Evolutionary conservation across 2,888 invertebrate species (phyloP).

Genomic region (Sesia bembeciformis): DNA sequence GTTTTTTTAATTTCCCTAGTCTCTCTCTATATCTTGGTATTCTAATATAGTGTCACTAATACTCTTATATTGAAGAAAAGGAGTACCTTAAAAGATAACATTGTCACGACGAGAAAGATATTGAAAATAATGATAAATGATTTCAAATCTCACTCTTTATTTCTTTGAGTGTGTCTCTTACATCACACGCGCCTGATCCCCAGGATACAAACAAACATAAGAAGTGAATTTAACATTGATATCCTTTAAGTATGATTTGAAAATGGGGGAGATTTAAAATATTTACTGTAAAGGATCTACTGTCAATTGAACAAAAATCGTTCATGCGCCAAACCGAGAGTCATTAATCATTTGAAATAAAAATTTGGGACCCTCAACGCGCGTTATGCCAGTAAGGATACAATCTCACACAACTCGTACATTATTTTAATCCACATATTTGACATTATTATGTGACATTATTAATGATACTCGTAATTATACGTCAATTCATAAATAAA

Average conservation of each 20-base stretch:
- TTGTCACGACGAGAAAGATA: background rate
- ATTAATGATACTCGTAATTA: too few species aligned
- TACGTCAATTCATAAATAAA: too few species aligned
- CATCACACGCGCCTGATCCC: slow-evolving; percentile 22
- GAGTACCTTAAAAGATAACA: too few species aligned
- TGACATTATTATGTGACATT: too few species aligned
- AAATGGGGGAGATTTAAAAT: slow-evolving; percentile 42
- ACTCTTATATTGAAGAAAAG: too few species aligned
- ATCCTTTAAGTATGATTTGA: slow-evolving; percentile 40
- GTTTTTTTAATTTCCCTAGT: too few species aligned
- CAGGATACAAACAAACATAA: slow-evolving; percentile 38
- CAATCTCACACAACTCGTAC: too few species aligned
- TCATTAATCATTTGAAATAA: slow-evolving; percentile 64
- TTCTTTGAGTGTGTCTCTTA: slow-evolving; percentile 14
- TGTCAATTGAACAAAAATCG: slow-evolving; percentile 59
- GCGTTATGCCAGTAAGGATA: too few species aligned
- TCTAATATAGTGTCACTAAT: too few species aligned
- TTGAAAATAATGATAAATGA: slow-evolving; percentile 9
- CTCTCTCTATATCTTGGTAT: too few species aligned
- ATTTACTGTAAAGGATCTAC: slow-evolving; percentile 43
- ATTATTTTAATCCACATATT: too few species aligned
- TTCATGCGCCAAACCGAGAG: slow-evolving; percentile 40
- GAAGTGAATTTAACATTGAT: slow-evolving; percentile 28
- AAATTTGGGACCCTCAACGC: slow-evolving; percentile 20
- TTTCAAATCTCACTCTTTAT: slow-evolving; percentile 34